Conservation (phyloP, 2,797 vertebrate genomes). For the Halcyon badia region DNA sequence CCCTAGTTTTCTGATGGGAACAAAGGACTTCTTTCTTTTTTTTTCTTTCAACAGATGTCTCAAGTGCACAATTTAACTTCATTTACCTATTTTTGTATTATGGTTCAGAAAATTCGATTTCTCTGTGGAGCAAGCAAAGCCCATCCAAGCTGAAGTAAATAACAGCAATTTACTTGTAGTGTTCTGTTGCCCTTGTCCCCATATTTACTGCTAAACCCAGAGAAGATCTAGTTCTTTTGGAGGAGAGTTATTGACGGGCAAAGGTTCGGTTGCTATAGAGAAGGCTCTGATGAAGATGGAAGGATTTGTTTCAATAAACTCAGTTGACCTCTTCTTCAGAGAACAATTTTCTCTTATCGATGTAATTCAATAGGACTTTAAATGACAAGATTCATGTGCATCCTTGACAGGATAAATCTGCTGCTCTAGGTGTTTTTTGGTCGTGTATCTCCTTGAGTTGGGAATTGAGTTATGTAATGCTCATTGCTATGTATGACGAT, state of each 20-base stretch:
- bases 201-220: neutral
- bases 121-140: neutral
- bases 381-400: constrained; percentile 54
- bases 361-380: constrained; percentile 31
- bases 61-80: constrained; percentile 25
- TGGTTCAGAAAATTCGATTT: neutral
- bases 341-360: constrained; percentile 60
- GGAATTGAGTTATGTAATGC: constrained; percentile 42
- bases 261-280: constrained; percentile 25
- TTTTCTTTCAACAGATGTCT: neutral
- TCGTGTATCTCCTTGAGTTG: constrained; percentile 37
- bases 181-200: constrained; percentile 10
- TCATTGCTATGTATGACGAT: neutral
- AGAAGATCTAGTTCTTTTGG: neutral
- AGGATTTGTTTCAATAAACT: constrained; percentile 67
- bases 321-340: constrained; percentile 43
- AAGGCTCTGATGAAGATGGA: constrained; percentile 46
- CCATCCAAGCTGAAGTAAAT: neutral
- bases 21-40: neutral
- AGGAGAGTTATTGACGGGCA: constrained; percentile 13
- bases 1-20: neutral
- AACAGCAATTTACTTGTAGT: constrained; percentile 35
- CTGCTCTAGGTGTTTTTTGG: neutral
- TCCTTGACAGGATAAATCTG: constrained; percentile 8
- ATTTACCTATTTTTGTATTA: constrained; percentile 33